Conservation (phyloP, 2,797 vertebrate genomes). For the Pseudochirops corinnae region DNA sequence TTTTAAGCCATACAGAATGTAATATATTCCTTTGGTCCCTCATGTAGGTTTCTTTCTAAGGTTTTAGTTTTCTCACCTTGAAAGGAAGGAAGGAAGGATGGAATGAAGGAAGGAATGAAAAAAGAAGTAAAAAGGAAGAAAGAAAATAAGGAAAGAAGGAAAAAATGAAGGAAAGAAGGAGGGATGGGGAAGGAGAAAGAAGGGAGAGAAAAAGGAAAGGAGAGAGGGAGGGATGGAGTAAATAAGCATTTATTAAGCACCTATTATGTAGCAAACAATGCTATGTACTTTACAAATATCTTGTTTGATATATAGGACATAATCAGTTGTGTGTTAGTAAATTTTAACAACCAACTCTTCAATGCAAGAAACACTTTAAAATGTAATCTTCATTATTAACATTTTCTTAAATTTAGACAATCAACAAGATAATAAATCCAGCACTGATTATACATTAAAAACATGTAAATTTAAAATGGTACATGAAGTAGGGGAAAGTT, state of each 20-base stretch:
- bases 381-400: neutral
- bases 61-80: neutral
- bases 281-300: neutral
- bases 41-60: conserved; percentile 16
- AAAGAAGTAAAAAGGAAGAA: too few relatives aligned
- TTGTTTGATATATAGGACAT: neutral
- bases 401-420: neutral
- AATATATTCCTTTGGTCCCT: neutral
- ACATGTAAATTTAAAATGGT: neutral
- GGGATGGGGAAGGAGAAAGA: too few relatives aligned
- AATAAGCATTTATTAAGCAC: neutral
- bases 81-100: neutral
- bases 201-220: too few relatives aligned
- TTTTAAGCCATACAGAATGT: neutral
- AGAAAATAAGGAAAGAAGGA: fast-evolving
- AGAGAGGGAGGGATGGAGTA: neutral
- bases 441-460: neutral
- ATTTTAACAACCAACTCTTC: neutral
- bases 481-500: neutral
- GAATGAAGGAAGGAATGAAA: neutral
- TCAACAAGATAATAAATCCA: neutral
- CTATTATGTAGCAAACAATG: neutral
- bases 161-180: too few relatives aligned
- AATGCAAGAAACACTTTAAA: neutral
- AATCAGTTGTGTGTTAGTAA: neutral